Conservation (phyloP, 2,888 invertebrate genomes). For the Crematogaster levior region DNA sequence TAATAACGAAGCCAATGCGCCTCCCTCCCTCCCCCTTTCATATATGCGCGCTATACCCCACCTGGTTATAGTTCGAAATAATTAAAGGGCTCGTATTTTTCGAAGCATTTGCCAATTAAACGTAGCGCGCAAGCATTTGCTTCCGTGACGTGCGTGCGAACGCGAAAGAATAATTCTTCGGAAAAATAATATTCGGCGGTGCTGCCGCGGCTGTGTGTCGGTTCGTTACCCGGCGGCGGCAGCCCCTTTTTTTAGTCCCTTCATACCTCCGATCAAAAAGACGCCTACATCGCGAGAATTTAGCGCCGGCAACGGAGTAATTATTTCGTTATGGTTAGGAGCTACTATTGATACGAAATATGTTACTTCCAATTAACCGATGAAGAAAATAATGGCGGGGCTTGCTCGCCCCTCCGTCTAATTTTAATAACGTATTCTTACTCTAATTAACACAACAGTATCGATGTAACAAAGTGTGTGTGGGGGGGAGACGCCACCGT, state of each 20-base stretch:
- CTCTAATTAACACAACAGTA: conserved; percentile 24
- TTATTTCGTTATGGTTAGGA: conserved; percentile 31
- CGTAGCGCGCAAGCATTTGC: conserved; percentile 55
- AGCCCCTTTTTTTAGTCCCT: conserved; percentile 6
- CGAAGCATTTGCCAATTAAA: conserved; percentile 57
- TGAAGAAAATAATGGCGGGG: conserved; percentile 31
- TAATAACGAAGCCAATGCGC: conserved; percentile 53
- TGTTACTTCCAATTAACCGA: conserved; percentile 39
- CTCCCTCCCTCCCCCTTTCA: neutral
- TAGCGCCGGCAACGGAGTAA: conserved; percentile 36
- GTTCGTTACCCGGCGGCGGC: conserved; percentile 41
- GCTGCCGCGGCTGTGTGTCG: conserved; percentile 23
- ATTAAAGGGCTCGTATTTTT: conserved; percentile 56
- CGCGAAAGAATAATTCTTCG: conserved; percentile 51
- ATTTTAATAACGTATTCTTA: conserved; percentile 37
- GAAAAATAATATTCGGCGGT: conserved; percentile 52
- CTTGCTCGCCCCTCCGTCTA: conserved; percentile 11
- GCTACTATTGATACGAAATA: conserved; percentile 37
- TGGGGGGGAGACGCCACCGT: neutral
- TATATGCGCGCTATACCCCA: conserved; percentile 12
- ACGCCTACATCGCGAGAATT: conserved; percentile 42
- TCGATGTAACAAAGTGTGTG: neutral
- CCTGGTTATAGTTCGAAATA: conserved; percentile 49
- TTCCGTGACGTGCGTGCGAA: conserved; percentile 54
- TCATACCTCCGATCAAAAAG: conserved; percentile 36